Percentiles rank a stretch among this genome's conserved stretches.
These are phyloP conservation scores for Lonchura striata DNA, from an alignment of 2,113 vertebrate genomes.

Conservation along the genomic window DNA sequence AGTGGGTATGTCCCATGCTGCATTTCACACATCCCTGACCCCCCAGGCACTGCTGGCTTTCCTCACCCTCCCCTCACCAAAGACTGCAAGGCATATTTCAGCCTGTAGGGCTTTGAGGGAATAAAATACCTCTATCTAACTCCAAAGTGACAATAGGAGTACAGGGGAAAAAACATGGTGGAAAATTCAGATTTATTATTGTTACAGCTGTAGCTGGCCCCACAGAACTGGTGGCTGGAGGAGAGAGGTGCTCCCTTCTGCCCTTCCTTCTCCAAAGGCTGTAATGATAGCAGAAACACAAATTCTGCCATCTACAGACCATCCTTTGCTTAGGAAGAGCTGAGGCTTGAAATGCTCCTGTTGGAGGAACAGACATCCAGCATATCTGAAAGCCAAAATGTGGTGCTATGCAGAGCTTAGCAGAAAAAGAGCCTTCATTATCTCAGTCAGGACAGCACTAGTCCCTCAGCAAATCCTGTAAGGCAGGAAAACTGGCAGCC, in stretches of 20 bases:
- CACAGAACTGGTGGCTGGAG: neutral
- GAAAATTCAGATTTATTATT: neutral
- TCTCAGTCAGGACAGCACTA: neutral
- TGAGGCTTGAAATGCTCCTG: neutral
- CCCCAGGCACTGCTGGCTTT: neutral
- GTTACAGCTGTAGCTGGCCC: neutral
- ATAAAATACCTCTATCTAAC: neutral
- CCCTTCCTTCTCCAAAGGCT: neutral
- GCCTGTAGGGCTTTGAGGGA: neutral
- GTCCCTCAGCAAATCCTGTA: neutral
- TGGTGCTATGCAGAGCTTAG: neutral
- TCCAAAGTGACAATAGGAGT: neutral
- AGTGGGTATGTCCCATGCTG: neutral
- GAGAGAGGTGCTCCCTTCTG: neutral
- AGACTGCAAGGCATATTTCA: neutral
- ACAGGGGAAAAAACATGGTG: neutral
- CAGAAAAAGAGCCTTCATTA: neutral
- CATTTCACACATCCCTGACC: neutral
- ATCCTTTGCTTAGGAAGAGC: neutral
- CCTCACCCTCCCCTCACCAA: neutral
- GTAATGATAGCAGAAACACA: rapidly evolving
- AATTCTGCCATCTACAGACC: conserved; percentile 5
- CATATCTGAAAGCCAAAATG: neutral
- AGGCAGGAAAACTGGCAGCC: neutral
- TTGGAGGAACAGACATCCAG: neutral